Percentiles rank a stretch among this genome's conserved stretches.
These are phyloP conservation scores for Thalassarche chlororhynchos DNA, from an alignment of 2,113 vertebrate genomes.

Conservation along the genomic window DNA sequence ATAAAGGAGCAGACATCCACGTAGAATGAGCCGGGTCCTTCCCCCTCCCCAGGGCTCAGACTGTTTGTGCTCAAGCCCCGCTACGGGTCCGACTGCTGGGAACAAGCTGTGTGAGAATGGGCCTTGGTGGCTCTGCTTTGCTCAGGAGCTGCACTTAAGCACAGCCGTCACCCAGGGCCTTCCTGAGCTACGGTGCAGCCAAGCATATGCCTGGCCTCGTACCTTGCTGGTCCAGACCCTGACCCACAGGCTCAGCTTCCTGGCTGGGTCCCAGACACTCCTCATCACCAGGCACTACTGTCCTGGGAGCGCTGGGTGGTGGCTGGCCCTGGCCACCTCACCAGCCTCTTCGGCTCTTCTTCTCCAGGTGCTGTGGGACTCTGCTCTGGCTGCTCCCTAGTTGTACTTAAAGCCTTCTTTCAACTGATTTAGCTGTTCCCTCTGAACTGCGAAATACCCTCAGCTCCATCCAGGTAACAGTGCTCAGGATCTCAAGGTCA, in stretches of 20 bases:
- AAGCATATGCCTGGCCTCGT: fast-evolving
- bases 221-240: not conserved
- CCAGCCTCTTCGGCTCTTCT: not conserved
- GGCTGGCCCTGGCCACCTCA: not conserved
- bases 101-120: not conserved
- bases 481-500: not conserved
- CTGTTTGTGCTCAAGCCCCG: not conserved
- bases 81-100: fast-evolving
- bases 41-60: not conserved
- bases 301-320: fast-evolving
- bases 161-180: not conserved
- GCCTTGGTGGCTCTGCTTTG: not conserved
- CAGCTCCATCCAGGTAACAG: not conserved
- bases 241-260: not conserved
- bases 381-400: not conserved
- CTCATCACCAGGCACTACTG: not conserved
- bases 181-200: not conserved
- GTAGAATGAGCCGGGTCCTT: fast-evolving
- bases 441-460: not conserved
- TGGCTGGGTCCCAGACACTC: no score
- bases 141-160: not conserved
- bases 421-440: not conserved
- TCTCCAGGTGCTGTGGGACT: not conserved
- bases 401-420: not conserved
- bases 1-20: not conserved